Evolutionary conservation across 2,797 vertebrate species (phyloP), one percentile per base, ranked within the genome.

Genomic region (Danio aesculapii): DNA sequence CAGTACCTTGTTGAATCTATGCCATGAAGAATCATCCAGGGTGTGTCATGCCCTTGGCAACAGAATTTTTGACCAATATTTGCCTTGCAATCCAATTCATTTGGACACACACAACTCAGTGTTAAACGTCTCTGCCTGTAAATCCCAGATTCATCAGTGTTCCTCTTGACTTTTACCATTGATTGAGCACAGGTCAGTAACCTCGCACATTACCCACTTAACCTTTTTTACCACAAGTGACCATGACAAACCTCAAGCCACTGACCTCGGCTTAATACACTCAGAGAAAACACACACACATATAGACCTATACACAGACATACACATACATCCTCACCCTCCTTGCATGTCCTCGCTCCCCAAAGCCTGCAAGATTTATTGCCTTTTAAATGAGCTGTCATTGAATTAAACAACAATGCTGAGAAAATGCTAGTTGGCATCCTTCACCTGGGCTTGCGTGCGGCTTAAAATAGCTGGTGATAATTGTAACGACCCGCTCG

Each of bases 401-500:
- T 49, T 82, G 81, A 82, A 81, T 87, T 84, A 84, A 83, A 80
- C 67, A 87, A 85, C 86, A 83, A 82, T 77, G 69, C 64, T 69
- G 73, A 77, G 83, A 82, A 87, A 77, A 80, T 61, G 76, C 64
- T 81, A 80, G 67, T 61, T 79, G 66, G 74, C 81, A 75, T 81
- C 78, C 81, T 62, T 82, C 71, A 59, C 43, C 73, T 49, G 88
- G 63, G 30, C 86, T 86, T 83, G 67, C 75, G 86, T 50, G 84
- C 90, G 6, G 91, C 91, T 92, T 95, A 93, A 93, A 95, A 95
- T 93, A 95, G 93, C 87, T 84, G 82, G 85, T 89, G 92, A 90
- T 94, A 95, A 96, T 95, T 94, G 91, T 88, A 84, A 90, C 93
- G 93, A 95, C 94, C 93, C 95, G 88, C 87, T 75, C 87, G 88